phyloP scores from a whole-genome alignment of 2,888 invertebrate genomes.

The Loripinus fragilis region DNA sequence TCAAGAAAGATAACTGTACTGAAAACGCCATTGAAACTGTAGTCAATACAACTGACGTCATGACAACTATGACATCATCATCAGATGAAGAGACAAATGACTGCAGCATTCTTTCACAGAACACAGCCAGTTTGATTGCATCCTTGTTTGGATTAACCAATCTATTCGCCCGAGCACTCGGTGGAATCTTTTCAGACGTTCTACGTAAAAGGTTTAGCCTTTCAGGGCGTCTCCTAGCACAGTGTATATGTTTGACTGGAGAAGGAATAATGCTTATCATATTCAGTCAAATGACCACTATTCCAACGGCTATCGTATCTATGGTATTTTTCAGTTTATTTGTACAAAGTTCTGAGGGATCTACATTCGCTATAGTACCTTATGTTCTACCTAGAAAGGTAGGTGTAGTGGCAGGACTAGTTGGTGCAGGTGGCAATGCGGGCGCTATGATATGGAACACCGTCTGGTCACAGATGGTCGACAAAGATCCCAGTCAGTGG shows the following conservation, averaged over 20 bases:
- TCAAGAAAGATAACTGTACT: constrained; percentile 40
- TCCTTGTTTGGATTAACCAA: constrained; percentile 51
- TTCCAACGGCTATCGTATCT: constrained; percentile 23
- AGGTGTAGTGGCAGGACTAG: constrained; percentile 47
- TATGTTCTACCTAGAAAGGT: constrained; percentile 29
- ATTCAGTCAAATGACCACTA: constrained; percentile 43
- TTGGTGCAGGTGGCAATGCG: constrained; percentile 53
- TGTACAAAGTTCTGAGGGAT: constrained; percentile 50
- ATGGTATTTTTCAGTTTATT: constrained; percentile 40
- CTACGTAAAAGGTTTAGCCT: constrained; percentile 30
- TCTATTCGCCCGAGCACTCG: constrained; percentile 44
- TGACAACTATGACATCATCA: constrained; percentile 21
- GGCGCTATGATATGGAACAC: constrained; percentile 50
- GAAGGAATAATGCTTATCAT: constrained; percentile 49
- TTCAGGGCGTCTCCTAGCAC: constrained; percentile 44
- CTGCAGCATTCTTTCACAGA: constrained; percentile 45
- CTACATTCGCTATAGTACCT: constrained; percentile 33
- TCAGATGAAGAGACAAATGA: background rate
- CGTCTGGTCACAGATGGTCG: constrained; percentile 43
- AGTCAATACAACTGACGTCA: background rate
- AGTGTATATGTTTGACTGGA: constrained; percentile 38
- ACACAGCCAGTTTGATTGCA: constrained; percentile 49
- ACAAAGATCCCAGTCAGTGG: constrained; percentile 43
- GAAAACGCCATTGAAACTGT: background rate
- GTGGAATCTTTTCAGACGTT: constrained; percentile 42